These are phyloP conservation scores for Diachasmimorpha longicaudata DNA, from an alignment of 1,140 invertebrate genomes.

Conservation along the genomic window DNA sequence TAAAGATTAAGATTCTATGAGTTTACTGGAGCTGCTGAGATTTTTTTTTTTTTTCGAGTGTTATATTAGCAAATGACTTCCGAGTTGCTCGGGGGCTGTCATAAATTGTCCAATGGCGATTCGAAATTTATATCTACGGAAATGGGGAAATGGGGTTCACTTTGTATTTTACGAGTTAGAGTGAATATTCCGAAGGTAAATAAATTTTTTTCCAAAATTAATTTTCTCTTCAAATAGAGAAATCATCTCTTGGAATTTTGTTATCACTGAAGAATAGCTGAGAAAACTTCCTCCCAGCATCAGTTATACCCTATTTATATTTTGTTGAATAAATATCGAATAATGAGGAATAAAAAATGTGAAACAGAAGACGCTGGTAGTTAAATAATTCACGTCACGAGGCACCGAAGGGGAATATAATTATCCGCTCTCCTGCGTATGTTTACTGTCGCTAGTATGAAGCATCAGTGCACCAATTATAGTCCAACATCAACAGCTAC, in stretches of 20 bases:
- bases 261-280: too few relatives aligned
- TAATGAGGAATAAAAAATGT: not conserved
- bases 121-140: not conserved
- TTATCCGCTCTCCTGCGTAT: not conserved
- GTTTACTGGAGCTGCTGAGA: not conserved
- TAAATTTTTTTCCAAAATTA: too few relatives aligned
- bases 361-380: not conserved
- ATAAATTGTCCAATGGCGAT: not conserved
- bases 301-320: too few relatives aligned
- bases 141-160: not conserved
- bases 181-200: not conserved
- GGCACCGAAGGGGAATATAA: not conserved
- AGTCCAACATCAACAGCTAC: not conserved
- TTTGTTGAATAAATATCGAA: too few relatives aligned
- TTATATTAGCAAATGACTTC: not conserved
- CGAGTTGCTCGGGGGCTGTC: not conserved
- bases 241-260: too few relatives aligned
- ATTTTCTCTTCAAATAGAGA: too few relatives aligned
- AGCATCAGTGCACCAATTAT: not conserved
- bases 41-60: not conserved
- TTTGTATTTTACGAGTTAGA: not conserved
- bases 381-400: not conserved
- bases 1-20: not conserved
- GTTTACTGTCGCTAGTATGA: not conserved
- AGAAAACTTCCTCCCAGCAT: too few relatives aligned